A percentile compares a stretch with the other conserved stretches of the same genome.
These are phyloP conservation scores for Mechanitis mazaeus DNA, from an alignment of 2,888 invertebrate species.

Conservation along the genomic window DNA sequence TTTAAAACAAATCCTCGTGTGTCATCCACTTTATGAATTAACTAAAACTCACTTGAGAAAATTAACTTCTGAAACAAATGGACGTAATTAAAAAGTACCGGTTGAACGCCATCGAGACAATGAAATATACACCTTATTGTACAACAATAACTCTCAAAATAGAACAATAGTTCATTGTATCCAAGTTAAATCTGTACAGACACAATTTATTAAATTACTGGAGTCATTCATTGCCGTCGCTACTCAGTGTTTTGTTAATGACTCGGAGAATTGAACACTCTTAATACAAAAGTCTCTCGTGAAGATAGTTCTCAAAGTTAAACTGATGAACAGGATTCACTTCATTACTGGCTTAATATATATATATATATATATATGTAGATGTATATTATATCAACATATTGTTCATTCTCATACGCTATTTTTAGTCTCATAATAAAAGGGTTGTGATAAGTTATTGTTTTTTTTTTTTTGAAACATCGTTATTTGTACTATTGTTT, in stretches of 20 bases:
- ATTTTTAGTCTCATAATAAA: too few relatives aligned
- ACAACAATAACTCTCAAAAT: slow-evolving; percentile 5
- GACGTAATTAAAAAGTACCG: slow-evolving; percentile 19
- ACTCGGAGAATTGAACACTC: slow-evolving; percentile 1
- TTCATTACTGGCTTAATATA: too few relatives aligned
- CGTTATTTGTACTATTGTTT: too few relatives aligned
- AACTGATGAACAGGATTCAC: too few relatives aligned
- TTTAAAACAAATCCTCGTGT: too few relatives aligned
- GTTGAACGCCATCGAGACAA: not conserved
- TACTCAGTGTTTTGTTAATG: slow-evolving; percentile 14
- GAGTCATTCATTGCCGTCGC: slow-evolving; percentile 18
- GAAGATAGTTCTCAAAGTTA: too few relatives aligned
- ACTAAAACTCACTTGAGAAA: slow-evolving; percentile 17
- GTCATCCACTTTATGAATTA: slow-evolving; percentile 11
- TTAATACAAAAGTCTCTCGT: too few relatives aligned
- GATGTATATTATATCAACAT: too few relatives aligned
- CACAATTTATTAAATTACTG: slow-evolving; percentile 22
- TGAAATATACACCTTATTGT: slow-evolving; percentile 11
- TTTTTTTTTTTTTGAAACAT: too few relatives aligned
- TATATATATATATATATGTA: too few relatives aligned
- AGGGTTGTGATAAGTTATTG: too few relatives aligned
- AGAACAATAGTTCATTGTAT: slow-evolving; percentile 1
- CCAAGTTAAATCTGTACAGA: slow-evolving; percentile 17
- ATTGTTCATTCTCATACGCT: too few relatives aligned
- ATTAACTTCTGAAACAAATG: slow-evolving; percentile 22